Conservation (phyloP, 2,888 invertebrate genomes). For the Phymatocera aterrima region DNA sequence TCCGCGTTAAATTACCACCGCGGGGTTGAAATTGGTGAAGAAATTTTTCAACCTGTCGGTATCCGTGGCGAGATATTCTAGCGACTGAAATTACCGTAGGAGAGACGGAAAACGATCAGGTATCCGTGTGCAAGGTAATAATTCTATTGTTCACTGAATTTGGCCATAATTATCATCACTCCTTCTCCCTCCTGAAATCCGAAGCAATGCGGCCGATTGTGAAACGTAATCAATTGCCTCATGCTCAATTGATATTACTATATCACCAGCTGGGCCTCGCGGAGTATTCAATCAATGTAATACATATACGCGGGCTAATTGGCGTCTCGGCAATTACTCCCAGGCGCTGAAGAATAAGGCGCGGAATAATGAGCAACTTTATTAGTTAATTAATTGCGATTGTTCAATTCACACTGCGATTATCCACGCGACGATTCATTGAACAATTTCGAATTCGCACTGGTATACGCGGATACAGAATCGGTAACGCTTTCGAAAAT, state of each 20-base stretch:
- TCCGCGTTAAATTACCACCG: background rate
- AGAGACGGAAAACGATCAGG: background rate
- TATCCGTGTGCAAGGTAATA: background rate
- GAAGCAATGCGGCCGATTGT: background rate
- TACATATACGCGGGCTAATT: slow-evolving; percentile 22
- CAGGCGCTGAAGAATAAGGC: background rate
- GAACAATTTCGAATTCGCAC: background rate
- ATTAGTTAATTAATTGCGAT: slow-evolving; percentile 21
- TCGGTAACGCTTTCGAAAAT: no score
- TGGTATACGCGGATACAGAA: background rate
- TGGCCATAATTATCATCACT: background rate
- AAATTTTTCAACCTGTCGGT: background rate
- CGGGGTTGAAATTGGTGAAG: background rate
- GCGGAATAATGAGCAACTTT: slow-evolving; percentile 12
- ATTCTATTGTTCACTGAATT: background rate
- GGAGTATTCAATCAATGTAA: slow-evolving; percentile 34
- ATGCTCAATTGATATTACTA: slow-evolving; percentile 35
- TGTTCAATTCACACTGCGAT: slow-evolving; percentile 16
- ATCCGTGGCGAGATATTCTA: no score
- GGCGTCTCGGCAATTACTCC: slow-evolving; percentile 25
- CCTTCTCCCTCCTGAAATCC: background rate
- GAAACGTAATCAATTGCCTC: slow-evolving; percentile 14
- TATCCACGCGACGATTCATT: background rate
- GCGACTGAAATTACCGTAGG: background rate
- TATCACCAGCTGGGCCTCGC: slow-evolving; percentile 12